These are phyloP conservation scores for Tipula lateralis DNA, from an alignment of 2,888 invertebrate genomes.

Conservation along the genomic window DNA sequence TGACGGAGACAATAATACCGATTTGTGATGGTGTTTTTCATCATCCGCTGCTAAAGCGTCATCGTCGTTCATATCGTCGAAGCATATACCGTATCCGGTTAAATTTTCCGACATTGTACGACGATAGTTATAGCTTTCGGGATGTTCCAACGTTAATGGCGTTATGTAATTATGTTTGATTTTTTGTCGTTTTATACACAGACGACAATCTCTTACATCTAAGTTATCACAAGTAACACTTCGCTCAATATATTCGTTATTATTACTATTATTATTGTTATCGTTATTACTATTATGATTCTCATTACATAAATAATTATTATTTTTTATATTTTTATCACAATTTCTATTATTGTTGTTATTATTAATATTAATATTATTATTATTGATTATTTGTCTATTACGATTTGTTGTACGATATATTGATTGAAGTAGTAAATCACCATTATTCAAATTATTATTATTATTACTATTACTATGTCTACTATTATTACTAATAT, in stretches of 20 bases:
- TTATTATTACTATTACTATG: conserved; percentile 31
- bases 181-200: conserved; percentile 48
- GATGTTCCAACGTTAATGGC: not conserved
- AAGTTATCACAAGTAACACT: conserved; percentile 26
- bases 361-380: conserved; percentile 43
- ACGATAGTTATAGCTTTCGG: conserved; percentile 31
- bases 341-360: conserved; percentile 41
- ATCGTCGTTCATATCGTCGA: not conserved
- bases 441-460: conserved; percentile 49
- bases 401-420: conserved; percentile 51
- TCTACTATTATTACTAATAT: conserved; percentile 27
- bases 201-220: conserved; percentile 42
- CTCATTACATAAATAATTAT: conserved; percentile 27
- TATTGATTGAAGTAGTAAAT: conserved; percentile 55
- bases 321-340: conserved; percentile 28
- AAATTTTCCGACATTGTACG: conserved; percentile 35
- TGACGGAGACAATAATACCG: not conserved
- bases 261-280: conserved; percentile 6
- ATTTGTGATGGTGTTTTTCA: conserved; percentile 3
- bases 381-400: conserved; percentile 53
- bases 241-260: conserved; percentile 31
- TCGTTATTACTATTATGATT: conserved; percentile 3
- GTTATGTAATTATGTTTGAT: conserved; percentile 41
- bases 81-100: conserved; percentile 28
- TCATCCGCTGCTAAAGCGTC: conserved; percentile 31